Percentiles rank a stretch among this genome's conserved stretches.
Evolutionary conservation across 2,797 vertebrate genomes (phyloP).

Genomic region (Poeciliopsis paucimaculata): DNA sequence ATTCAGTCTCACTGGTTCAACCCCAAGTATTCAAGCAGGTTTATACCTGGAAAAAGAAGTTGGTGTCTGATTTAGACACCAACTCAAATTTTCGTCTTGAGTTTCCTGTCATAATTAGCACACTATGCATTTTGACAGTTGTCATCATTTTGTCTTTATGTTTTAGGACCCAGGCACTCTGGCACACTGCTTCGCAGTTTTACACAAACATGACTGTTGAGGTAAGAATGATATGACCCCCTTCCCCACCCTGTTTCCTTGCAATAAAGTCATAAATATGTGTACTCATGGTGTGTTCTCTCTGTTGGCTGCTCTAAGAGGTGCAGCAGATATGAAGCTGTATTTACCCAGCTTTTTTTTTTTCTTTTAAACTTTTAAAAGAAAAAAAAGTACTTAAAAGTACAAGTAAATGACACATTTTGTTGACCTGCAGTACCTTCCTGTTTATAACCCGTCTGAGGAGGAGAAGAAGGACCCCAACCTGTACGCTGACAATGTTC

Average conservation of each 20-base stretch:
- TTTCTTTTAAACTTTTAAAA: not conserved
- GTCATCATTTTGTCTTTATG: not conserved
- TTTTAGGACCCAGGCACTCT: constrained; percentile 80
- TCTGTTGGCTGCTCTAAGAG: not conserved
- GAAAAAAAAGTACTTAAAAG: not conserved
- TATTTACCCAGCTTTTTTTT: not conserved
- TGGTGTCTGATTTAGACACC: not conserved
- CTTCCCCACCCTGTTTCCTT: not conserved
- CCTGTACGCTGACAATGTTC: constrained; percentile 89
- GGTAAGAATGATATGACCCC: constrained; percentile 65
- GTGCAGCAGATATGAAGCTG: not conserved
- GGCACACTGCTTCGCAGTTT: constrained; percentile 86
- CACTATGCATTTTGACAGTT: not conserved
- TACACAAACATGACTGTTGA: constrained; percentile 88
- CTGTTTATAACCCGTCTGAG: constrained; percentile 85
- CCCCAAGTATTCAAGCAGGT: not conserved
- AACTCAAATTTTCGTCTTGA: not conserved
- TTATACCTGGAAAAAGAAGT: not conserved
- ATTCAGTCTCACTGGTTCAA: not conserved
- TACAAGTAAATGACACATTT: not conserved
- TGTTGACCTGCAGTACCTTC: constrained; percentile 82
- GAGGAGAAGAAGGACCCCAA: constrained; percentile 85
- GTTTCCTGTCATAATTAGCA: not conserved
- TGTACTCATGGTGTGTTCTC: not conserved
- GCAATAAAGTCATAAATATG: not conserved